phyloP scores from a whole-genome alignment of 2,888 invertebrate species.

The Aphidoletes aphidimyza region DNA sequence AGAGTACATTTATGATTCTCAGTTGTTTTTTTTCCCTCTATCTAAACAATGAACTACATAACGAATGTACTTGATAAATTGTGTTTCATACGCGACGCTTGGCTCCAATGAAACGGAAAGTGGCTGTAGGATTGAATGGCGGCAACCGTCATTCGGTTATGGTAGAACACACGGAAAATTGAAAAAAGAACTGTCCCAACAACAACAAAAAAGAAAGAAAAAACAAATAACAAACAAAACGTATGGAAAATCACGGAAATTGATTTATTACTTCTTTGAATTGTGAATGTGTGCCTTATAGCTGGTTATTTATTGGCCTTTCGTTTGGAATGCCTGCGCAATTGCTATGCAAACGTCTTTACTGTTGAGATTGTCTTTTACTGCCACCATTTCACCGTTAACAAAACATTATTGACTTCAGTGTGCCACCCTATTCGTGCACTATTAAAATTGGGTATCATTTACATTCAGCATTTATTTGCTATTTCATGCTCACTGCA shows the following conservation, averaged over 20 bases:
- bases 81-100: background rate
- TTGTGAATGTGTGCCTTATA: background rate
- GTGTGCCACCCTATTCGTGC: background rate
- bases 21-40: constrained; percentile 2
- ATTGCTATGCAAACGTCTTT: background rate
- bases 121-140: background rate
- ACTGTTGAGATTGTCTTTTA: background rate
- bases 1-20: constrained; percentile 12
- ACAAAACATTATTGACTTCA: background rate
- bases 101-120: background rate
- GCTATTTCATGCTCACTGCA: background rate
- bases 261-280: background rate
- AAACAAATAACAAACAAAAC: no score
- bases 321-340: background rate
- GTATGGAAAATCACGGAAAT: background rate
- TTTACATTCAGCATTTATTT: background rate
- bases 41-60: constrained; percentile 26
- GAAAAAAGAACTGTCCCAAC: no score
- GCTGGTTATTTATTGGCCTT: background rate
- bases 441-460: background rate
- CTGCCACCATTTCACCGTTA: background rate
- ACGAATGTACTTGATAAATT: constrained; percentile 1
- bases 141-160: no score
- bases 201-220: background rate
- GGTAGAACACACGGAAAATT: no score